Conservation (phyloP, 2,888 invertebrate genomes). For the Melanophora roralis region DNA sequence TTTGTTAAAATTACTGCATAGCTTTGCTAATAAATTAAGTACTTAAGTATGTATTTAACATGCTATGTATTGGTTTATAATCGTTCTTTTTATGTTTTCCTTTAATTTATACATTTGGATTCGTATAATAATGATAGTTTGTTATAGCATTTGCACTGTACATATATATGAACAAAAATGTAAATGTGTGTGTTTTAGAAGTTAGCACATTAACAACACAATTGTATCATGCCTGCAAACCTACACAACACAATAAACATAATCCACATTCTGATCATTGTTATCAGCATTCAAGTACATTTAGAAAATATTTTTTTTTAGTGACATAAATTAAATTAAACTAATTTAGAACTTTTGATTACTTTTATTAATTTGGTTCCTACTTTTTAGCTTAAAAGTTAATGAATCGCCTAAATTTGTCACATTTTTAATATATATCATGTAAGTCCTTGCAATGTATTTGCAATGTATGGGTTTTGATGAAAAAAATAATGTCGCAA, state of each 20-base stretch:
- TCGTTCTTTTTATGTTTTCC: not conserved
- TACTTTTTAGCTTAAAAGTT: no score
- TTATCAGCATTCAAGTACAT: not conserved
- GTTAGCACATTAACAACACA: constrained; percentile 1
- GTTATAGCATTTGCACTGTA: no score
- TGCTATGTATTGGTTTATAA: not conserved
- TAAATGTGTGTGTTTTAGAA: not conserved
- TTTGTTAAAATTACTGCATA: constrained; percentile 25
- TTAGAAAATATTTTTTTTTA: no score
- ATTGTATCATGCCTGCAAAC: not conserved
- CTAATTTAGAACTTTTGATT: no score
- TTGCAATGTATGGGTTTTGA: no score
- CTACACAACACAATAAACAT: not conserved
- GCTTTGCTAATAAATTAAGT: constrained; percentile 39
- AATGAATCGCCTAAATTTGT: no score
- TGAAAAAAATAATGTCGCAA: no score
- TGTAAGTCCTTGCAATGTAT: no score
- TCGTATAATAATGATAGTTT: not conserved
- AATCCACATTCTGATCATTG: not conserved
- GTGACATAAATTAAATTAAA: no score
- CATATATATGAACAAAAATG: no score
- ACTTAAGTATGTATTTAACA: constrained; percentile 39
- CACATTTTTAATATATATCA: no score
- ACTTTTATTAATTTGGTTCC: no score
- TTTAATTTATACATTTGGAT: not conserved